Percentiles rank a stretch among this genome's conserved stretches.
These are phyloP conservation scores for Peromyscus maniculatus DNA, from an alignment of 2,113 vertebrate species.

Conservation along the genomic window DNA sequence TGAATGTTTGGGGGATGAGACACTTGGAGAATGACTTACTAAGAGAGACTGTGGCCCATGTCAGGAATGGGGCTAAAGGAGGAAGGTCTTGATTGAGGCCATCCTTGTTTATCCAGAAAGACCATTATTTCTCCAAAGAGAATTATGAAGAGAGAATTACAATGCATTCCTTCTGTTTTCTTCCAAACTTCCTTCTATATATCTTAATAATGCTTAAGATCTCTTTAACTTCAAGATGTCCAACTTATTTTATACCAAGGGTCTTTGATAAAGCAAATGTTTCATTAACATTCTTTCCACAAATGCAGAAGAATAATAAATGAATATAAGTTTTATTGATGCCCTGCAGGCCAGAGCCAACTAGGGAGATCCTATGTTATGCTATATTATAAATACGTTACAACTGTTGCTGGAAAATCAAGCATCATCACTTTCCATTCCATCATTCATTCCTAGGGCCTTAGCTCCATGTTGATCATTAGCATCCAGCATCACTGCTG, in stretches of 20 bases:
- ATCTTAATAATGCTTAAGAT: not conserved
- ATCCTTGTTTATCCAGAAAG: not conserved
- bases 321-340: conserved; percentile 20
- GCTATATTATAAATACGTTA: conserved; percentile 1
- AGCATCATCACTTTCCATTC: conserved; percentile 72
- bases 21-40: not conserved
- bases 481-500: conserved; percentile 76
- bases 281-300: conserved; percentile 53
- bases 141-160: conserved; percentile 25
- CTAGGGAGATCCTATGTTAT: not conserved
- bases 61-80: not conserved
- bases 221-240: conserved; percentile 43
- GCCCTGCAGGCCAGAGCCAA: not conserved
- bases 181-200: not conserved
- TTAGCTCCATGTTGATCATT: conserved; percentile 79
- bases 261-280: conserved; percentile 42
- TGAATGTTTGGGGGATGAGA: not conserved
- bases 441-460: conserved; percentile 67
- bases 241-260: conserved; percentile 40
- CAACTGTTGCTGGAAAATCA: conserved; percentile 42
- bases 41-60: not conserved
- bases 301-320: conserved; percentile 20
- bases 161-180: not conserved
- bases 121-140: not conserved
- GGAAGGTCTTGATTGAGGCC: not conserved